Evolutionary conservation across 2,113 vertebrate genomes (phyloP).

Genomic region (Gymnogyps californianus): DNA sequence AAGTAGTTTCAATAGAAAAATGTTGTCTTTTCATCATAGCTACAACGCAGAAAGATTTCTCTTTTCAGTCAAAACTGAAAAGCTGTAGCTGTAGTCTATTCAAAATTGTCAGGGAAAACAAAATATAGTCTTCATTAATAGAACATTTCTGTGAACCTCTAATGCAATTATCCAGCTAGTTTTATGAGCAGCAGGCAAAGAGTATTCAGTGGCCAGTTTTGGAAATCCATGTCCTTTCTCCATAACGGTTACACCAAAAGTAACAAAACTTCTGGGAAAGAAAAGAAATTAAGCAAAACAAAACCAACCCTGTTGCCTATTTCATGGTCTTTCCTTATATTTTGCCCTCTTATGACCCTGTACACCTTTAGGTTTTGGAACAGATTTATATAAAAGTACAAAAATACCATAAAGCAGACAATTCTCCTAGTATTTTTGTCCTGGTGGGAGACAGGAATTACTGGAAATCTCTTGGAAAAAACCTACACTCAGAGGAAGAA

Average conservation of each 20-base stretch:
- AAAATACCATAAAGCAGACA: not conserved
- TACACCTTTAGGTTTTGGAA: not conserved
- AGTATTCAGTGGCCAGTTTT: not conserved
- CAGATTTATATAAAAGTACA: not conserved
- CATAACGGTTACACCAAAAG: not conserved
- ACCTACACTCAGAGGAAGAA: not conserved
- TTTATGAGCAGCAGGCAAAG: not conserved
- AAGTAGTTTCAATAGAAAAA: not conserved
- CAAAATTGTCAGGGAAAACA: not conserved
- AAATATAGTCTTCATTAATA: not conserved
- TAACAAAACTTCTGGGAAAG: not conserved
- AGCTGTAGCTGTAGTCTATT: not conserved
- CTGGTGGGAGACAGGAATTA: not conserved
- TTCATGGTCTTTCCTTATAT: not conserved
- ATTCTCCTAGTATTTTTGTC: not conserved
- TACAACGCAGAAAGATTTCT: not conserved
- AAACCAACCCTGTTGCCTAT: not conserved
- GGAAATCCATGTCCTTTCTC: not conserved
- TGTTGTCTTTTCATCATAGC: not conserved
- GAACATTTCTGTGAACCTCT: not conserved
- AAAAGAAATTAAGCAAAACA: not conserved
- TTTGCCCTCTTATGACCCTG: not conserved
- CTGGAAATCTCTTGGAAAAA: not conserved
- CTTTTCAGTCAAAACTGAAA: slow-evolving; percentile 5
- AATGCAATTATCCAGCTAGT: not conserved